A percentile compares a stretch with the other conserved stretches of the same genome.
Evolutionary conservation across 2,797 vertebrate species (phyloP).

Genomic region (Stomatorhinus walkeri): DNA sequence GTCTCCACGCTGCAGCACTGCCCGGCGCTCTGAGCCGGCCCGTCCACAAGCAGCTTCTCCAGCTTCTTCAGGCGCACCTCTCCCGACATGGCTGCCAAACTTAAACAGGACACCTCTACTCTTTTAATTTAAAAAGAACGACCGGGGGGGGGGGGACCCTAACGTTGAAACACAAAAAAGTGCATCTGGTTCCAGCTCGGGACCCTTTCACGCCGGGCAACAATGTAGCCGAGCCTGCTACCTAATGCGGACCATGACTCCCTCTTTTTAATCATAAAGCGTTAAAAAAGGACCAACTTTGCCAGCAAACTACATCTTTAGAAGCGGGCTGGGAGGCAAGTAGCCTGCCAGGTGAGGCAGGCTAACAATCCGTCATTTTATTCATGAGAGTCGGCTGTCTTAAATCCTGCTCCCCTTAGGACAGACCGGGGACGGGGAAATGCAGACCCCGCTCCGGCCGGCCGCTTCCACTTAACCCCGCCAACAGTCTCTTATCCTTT

Average conservation of each 20-base stretch:
- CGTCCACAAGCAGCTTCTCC: constrained; percentile 92
- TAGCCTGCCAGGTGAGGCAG: neutral
- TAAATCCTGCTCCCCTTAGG: constrained; percentile 30
- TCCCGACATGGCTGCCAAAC: constrained; percentile 74
- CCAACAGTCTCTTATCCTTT: constrained; percentile 12
- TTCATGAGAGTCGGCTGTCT: constrained; percentile 13
- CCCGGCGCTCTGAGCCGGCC: constrained; percentile 76
- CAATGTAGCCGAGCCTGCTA: neutral
- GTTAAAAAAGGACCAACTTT: neutral
- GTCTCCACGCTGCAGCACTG: constrained; percentile 93
- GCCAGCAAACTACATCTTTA: constrained; percentile 7
- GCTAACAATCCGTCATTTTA: constrained; percentile 44
- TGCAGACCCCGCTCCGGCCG: constrained; percentile 49
- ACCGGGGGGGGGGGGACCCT: neutral
- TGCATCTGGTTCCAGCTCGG: neutral
- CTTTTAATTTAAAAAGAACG: neutral
- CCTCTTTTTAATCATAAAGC: neutral
- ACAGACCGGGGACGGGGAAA: constrained; percentile 28
- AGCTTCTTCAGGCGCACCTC: constrained; percentile 97
- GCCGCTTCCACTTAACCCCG: constrained; percentile 37
- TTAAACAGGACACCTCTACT: neutral
- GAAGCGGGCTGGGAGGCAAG: neutral
- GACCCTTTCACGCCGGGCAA: neutral
- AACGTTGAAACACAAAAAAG: neutral
- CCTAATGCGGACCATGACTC: neutral